Evolutionary conservation across 2,113 vertebrate genomes (phyloP).

Genomic region (Cathartes aura): DNA sequence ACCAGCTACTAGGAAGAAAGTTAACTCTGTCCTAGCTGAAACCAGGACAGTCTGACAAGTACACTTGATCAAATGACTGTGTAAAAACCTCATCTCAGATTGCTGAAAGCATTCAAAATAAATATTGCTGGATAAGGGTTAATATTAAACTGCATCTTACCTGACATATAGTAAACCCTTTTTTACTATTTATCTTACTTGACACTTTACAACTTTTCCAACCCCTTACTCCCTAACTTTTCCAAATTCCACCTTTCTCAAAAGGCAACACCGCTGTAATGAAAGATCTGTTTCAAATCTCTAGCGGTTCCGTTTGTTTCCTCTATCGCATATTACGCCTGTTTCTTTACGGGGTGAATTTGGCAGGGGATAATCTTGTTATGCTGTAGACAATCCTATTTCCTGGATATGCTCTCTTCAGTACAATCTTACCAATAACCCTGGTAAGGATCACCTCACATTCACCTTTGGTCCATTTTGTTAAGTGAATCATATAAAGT

Average conservation of each 20-base stretch:
- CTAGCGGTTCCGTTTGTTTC: neutral
- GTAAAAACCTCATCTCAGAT: neutral
- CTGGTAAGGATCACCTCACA: slow-evolving; percentile 34
- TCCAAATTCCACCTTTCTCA: neutral
- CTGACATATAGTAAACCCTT: accelerated
- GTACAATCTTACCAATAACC: neutral
- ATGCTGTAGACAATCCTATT: neutral
- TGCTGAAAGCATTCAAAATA: neutral
- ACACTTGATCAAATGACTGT: neutral
- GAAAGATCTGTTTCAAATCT: neutral
- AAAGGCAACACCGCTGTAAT: neutral
- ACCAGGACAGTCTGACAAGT: neutral
- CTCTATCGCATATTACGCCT: neutral
- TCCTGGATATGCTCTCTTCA: neutral
- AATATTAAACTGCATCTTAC: neutral
- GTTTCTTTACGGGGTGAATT: neutral
- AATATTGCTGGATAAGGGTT: neutral
- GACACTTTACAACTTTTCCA: neutral
- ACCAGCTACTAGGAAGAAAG: too few relatives aligned
- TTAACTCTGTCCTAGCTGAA: too few relatives aligned
- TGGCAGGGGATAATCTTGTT: slow-evolving; percentile 5
- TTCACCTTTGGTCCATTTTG: slow-evolving; percentile 36
- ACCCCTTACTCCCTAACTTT: neutral
- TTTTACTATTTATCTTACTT: neutral
- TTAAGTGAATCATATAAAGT: slow-evolving; percentile 41